Evolutionary conservation across 2,888 invertebrate species (phyloP).

Genomic region (Eulithis prunata): DNA sequence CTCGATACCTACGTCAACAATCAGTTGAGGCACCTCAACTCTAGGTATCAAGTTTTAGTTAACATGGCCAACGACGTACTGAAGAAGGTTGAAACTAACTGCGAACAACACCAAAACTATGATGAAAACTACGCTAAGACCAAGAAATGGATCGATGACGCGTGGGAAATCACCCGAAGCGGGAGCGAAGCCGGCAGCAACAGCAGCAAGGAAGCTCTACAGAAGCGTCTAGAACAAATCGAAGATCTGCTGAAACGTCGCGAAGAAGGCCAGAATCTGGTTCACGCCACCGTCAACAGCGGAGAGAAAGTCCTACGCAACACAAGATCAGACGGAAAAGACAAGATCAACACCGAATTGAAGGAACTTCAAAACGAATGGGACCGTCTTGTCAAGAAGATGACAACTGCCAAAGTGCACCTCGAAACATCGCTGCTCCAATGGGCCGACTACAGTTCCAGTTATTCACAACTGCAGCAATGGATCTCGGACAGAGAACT

Average conservation of each 20-base stretch:
- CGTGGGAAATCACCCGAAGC: slow-evolving; percentile 91
- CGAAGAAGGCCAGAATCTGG: slow-evolving; percentile 94
- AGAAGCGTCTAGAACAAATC: slow-evolving; percentile 90
- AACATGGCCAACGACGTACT: slow-evolving; percentile 95
- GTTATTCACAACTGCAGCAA: slow-evolving; percentile 95
- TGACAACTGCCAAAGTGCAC: slow-evolving; percentile 95
- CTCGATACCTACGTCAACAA: slow-evolving; percentile 94
- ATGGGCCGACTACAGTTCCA: slow-evolving; percentile 98
- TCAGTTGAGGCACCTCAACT: slow-evolving; percentile 93
- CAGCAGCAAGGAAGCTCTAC: slow-evolving; percentile 92
- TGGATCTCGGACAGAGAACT: slow-evolving; percentile 98
- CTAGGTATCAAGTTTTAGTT: slow-evolving; percentile 94
- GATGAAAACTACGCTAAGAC: slow-evolving; percentile 90
- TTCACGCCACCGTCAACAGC: slow-evolving; percentile 94
- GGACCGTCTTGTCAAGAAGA: slow-evolving; percentile 95
- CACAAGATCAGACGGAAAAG: slow-evolving; percentile 94
- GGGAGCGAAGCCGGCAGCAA: slow-evolving; percentile 91
- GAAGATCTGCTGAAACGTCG: slow-evolving; percentile 92
- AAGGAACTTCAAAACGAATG: slow-evolving; percentile 96
- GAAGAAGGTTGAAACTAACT: slow-evolving; percentile 95
- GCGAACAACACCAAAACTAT: slow-evolving; percentile 93
- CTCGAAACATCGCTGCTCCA: slow-evolving; percentile 95
- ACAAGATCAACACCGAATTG: slow-evolving; percentile 93
- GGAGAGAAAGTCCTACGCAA: slow-evolving; percentile 95
- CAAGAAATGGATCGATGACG: slow-evolving; percentile 93